Evolutionary conservation across 2,113 vertebrate genomes (phyloP).

Genomic region (Rutilus rutilus): DNA sequence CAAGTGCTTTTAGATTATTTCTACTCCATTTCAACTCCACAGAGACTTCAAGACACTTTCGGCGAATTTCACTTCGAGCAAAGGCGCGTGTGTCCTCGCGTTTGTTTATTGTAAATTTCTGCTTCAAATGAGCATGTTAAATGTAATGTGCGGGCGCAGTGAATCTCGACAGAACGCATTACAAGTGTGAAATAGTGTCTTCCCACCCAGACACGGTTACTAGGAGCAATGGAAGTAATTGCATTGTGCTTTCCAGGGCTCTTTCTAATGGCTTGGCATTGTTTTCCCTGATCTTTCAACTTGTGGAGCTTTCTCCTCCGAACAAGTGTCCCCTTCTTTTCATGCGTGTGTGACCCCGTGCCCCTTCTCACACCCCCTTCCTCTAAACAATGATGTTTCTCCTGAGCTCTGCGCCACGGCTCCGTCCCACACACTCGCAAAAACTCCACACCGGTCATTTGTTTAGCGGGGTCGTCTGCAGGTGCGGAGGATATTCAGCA

Average conservation of each 20-base stretch:
- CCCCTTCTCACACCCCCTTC: conserved; percentile 60
- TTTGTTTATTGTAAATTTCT: conserved; percentile 48
- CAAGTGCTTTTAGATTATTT: conserved; percentile 84
- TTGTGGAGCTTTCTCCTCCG: conserved; percentile 66
- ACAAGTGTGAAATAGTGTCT: conserved; percentile 66
- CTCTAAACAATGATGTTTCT: conserved; percentile 44
- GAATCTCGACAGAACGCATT: conserved; percentile 53
- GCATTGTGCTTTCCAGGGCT: conserved; percentile 74
- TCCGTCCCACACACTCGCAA: conserved; percentile 12
- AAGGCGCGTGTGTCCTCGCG: conserved; percentile 20
- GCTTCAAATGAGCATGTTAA: conserved; percentile 16
- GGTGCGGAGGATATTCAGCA: not conserved
- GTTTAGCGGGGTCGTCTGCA: not conserved
- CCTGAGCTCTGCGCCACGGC: conserved; percentile 29
- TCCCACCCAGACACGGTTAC: conserved; percentile 71
- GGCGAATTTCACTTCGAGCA: conserved; percentile 51
- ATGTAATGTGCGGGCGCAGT: conserved; percentile 42
- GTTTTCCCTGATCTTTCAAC: conserved; percentile 65
- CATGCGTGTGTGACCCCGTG: conserved; percentile 75
- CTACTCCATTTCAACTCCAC: conserved; percentile 77
- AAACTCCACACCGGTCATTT: not conserved
- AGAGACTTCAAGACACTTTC: conserved; percentile 78
- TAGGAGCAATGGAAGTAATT: conserved; percentile 82
- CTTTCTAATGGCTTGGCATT: conserved; percentile 67
- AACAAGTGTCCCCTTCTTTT: conserved; percentile 68